Conservation (phyloP, 2,797 vertebrate genomes). For the Ciconia nigra region DNA sequence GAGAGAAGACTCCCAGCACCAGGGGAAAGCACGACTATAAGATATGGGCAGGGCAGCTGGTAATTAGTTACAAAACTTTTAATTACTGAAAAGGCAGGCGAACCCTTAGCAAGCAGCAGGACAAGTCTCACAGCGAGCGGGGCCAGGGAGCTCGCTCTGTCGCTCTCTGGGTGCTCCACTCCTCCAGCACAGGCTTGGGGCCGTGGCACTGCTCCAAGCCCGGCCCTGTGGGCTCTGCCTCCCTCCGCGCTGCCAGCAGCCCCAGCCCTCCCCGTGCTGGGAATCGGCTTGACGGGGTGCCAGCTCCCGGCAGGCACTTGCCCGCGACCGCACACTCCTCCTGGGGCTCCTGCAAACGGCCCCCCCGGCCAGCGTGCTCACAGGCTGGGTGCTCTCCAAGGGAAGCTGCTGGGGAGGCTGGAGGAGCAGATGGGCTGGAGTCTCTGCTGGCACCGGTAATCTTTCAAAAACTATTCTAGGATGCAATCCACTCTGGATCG, state of each 20-base stretch:
- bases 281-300: not conserved
- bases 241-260: not conserved
- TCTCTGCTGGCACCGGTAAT: not conserved
- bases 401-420: not conserved
- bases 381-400: not conserved
- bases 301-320: not conserved
- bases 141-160: not conserved
- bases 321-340: not conserved
- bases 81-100: not conserved
- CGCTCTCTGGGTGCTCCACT: not conserved
- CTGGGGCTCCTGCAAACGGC: not conserved
- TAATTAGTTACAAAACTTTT: not conserved
- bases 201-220: not conserved
- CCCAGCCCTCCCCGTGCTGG: slow-evolving; percentile 35
- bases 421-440: not conserved
- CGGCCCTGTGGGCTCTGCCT: not conserved
- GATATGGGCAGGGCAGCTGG: not conserved
- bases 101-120: not conserved
- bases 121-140: not conserved
- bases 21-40: not conserved
- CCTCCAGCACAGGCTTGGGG: not conserved
- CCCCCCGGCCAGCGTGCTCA: not conserved
- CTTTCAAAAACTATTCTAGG: not conserved
- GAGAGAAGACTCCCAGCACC: not conserved
- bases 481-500: not conserved